phyloP scores from a whole-genome alignment of 2,113 vertebrate genomes.

The Panthera uncia region DNA sequence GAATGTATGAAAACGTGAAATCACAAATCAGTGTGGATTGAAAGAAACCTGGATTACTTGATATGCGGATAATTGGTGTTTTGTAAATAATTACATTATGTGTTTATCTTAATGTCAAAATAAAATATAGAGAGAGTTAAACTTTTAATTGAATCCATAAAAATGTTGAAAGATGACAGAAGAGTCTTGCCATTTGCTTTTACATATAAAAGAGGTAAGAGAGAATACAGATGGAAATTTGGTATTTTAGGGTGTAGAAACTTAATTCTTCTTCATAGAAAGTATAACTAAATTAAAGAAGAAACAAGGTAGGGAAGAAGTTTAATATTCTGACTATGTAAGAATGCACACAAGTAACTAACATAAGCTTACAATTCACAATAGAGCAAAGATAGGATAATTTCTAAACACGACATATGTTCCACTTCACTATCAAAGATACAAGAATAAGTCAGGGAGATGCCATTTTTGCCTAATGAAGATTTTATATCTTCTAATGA shows the following conservation, averaged over 20 bases:
- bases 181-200: neutral
- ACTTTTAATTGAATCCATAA: neutral
- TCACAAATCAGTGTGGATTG: neutral
- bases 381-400: neutral
- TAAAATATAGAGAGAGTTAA: conserved; percentile 28
- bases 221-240: neutral
- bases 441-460: neutral
- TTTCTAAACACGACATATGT: neutral
- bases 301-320: neutral
- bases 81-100: conserved; percentile 23
- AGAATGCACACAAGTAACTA: neutral
- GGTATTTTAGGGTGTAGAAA: neutral
- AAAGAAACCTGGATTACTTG: neutral
- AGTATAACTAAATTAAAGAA: neutral
- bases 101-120: neutral
- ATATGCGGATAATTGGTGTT: neutral
- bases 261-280: neutral
- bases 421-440: neutral
- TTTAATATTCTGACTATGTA: neutral
- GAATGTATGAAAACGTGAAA: neutral
- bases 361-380: neutral
- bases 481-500: conserved; percentile 20
- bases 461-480: conserved; percentile 4
- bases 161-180: conserved; percentile 12
- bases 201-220: neutral